phyloP scores from a whole-genome alignment of 2,888 invertebrate genomes.

The Spodoptera picta region DNA sequence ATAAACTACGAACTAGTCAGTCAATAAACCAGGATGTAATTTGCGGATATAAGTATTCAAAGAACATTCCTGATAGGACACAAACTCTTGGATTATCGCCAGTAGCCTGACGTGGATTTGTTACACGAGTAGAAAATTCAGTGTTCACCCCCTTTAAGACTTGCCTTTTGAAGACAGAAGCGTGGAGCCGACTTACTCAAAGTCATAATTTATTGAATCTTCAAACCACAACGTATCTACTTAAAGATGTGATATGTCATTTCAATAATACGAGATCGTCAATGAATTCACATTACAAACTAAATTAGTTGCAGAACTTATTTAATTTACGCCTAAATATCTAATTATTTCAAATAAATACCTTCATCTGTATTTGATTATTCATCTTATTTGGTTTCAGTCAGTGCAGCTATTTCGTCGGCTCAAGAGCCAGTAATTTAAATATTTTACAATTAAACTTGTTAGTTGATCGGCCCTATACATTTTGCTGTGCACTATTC shows the following conservation, averaged over 20 bases:
- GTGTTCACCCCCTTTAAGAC: constrained; percentile 67
- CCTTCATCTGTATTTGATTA: no score
- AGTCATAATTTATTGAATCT: constrained; percentile 13
- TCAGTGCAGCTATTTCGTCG: no score
- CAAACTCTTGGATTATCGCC: constrained; percentile 80
- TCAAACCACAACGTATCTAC: no score
- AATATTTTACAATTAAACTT: constrained; percentile 26
- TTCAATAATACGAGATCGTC: no score
- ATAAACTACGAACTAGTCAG: constrained; percentile 15
- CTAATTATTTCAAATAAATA: no score
- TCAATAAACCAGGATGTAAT: constrained; percentile 52
- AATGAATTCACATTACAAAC: no score
- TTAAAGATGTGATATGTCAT: no score
- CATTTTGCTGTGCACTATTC: constrained; percentile 46
- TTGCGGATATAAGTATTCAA: constrained; percentile 61
- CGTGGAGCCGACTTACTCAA: constrained; percentile 47
- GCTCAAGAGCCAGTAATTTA: background rate
- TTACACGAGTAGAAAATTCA: constrained; percentile 77
- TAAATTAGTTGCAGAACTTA: no score
- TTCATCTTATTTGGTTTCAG: no score
- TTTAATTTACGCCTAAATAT: no score
- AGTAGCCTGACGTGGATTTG: constrained; percentile 77
- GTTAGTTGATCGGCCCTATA: constrained; percentile 43
- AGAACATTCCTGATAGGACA: constrained; percentile 68
- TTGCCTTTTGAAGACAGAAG: constrained; percentile 45